These are phyloP conservation scores for Rattus norvegicus DNA, from an alignment of 2,113 vertebrate species.

Conservation along the genomic window DNA sequence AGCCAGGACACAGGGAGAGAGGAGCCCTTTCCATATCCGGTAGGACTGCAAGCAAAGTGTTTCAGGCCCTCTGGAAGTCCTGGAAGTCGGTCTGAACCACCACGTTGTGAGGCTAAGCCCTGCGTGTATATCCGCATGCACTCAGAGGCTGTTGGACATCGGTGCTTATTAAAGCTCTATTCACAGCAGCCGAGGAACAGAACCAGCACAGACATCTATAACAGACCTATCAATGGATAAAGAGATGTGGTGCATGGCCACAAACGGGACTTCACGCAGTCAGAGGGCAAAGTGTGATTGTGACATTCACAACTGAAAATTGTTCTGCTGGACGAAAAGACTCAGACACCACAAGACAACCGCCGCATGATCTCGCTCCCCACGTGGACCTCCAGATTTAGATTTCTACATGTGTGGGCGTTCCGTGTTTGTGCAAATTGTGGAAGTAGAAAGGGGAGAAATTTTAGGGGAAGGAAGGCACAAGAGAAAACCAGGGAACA, in stretches of 20 bases:
- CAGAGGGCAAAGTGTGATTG: too few relatives aligned
- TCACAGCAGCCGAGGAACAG: neutral
- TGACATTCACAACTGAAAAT: neutral
- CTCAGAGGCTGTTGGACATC: neutral
- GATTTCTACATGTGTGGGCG: neutral
- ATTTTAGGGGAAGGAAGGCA: neutral
- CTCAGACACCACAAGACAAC: neutral
- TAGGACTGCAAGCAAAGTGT: neutral
- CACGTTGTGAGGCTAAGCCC: too few relatives aligned
- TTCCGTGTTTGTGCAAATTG: neutral
- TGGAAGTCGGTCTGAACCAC: neutral
- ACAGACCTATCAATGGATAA: neutral
- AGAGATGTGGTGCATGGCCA: fast-evolving
- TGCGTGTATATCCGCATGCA: too few relatives aligned
- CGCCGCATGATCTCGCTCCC: neutral
- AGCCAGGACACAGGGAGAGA: neutral
- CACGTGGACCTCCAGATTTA: too few relatives aligned
- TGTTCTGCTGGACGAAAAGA: too few relatives aligned
- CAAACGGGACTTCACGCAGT: neutral
- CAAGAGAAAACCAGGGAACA: neutral
- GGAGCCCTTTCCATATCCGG: neutral
- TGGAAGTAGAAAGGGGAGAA: neutral
- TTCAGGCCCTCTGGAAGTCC: neutral
- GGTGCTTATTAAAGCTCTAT: neutral
- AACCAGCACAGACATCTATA: neutral